phyloP scores from a whole-genome alignment of 92 coral and sea anemone genomes.

The Micromussa lordhowensis region DNA sequence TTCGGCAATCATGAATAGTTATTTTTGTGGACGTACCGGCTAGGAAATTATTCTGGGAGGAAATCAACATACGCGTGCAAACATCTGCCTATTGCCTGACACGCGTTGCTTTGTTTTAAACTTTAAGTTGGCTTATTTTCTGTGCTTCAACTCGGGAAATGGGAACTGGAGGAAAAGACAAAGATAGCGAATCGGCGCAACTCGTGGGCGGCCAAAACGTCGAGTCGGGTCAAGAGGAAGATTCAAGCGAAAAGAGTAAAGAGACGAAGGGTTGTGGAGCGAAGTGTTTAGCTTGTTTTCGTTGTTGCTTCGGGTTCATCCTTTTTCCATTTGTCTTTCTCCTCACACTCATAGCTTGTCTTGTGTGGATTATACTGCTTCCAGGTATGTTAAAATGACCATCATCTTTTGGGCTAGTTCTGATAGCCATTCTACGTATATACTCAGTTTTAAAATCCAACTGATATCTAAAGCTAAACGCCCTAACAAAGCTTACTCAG shows the following conservation, averaged over 20 bases:
- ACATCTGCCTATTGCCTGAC: conserved; percentile 19
- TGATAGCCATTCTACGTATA: background rate
- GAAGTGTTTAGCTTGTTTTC: conserved; percentile 29
- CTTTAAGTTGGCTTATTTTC: background rate
- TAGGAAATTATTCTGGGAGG: background rate
- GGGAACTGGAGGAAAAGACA: conserved; percentile 39
- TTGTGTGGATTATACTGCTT: conserved; percentile 41
- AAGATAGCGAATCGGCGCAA: conserved; percentile 41
- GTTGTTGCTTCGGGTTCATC: conserved; percentile 34
- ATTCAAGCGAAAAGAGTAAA: background rate
- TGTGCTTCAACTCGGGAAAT: background rate
- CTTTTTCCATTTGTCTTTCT: conserved; percentile 47
- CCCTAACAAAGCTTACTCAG: background rate
- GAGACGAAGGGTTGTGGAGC: conserved; percentile 21
- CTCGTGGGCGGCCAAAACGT: conserved; percentile 24
- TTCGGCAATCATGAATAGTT: conserved; percentile 8
- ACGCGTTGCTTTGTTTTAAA: conserved; percentile 40
- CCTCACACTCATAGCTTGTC: conserved; percentile 28
- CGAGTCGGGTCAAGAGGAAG: conserved; percentile 27
- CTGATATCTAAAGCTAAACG: conserved; percentile 1
- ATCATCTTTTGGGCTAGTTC: background rate
- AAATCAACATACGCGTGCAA: conserved; percentile 30
- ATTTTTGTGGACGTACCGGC: background rate
- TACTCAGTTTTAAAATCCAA: background rate
- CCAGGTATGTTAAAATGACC: conserved; percentile 29